A percentile compares a stretch with the other conserved stretches of the same genome.
These are phyloP conservation scores for Phenganax marumi DNA, from an alignment of 92 coral and sea anemone species.

Conservation along the genomic window DNA sequence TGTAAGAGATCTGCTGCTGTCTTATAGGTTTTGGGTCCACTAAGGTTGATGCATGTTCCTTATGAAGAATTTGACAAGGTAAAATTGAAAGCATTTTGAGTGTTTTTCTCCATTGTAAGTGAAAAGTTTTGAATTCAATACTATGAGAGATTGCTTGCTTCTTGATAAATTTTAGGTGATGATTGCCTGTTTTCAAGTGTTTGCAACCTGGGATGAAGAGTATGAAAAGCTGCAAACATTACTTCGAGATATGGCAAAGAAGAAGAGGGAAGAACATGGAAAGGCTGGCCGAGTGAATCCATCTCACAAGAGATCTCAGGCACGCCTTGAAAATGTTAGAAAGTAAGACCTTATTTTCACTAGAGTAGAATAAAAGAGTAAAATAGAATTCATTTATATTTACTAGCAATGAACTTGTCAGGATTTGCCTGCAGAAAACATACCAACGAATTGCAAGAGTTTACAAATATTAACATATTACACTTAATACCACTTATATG, in stretches of 20 bases:
- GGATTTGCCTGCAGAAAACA: too few relatives aligned
- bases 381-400: too few relatives aligned
- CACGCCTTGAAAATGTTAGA: constrained; percentile 95
- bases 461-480: too few relatives aligned
- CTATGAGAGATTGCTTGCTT: constrained; percentile 68
- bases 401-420: too few relatives aligned
- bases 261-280: constrained; percentile 89
- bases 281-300: constrained; percentile 98
- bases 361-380: neutral
- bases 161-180: constrained; percentile 62
- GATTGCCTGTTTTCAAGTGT: constrained; percentile 97
- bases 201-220: constrained; percentile 98
- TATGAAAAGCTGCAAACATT: constrained; percentile 92
- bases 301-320: constrained; percentile 90
- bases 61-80: too few relatives aligned
- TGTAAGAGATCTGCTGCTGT: neutral
- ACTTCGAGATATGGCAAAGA: constrained; percentile 93
- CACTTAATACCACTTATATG: too few relatives aligned
- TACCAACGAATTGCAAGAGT: too few relatives aligned
- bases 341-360: constrained; percentile 62
- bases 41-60: constrained; percentile 49
- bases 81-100: too few relatives aligned
- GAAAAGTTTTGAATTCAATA: constrained; percentile 38
- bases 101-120: too few relatives aligned
- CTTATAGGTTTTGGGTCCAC: constrained; percentile 89